Percentiles rank a stretch among this genome's conserved stretches.
Evolutionary conservation across 2,113 vertebrate genomes (phyloP).

Genomic region (Cathartes aura): DNA sequence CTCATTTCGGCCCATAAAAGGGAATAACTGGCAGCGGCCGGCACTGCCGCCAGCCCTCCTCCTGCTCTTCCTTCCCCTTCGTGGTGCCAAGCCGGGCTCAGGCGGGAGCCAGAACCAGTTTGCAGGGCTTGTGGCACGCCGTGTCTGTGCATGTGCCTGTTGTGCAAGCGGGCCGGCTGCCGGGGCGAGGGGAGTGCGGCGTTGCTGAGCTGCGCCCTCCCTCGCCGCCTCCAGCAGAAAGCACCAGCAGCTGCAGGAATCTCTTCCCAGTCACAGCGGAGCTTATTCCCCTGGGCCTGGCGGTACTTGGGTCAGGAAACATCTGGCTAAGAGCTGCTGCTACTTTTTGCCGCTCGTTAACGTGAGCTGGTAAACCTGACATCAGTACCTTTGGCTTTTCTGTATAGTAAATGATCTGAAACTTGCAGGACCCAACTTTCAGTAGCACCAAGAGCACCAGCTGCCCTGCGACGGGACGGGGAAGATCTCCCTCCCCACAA

Average conservation of each 20-base stretch:
- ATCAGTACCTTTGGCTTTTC: accelerated
- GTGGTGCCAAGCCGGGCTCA: neutral
- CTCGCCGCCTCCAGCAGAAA: neutral
- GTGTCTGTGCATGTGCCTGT: neutral
- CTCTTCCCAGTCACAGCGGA: accelerated
- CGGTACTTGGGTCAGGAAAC: accelerated
- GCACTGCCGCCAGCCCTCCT: neutral
- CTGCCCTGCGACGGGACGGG: accelerated
- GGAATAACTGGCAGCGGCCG: neutral
- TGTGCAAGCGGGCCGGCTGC: neutral
- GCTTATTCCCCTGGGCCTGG: neutral
- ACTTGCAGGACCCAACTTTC: neutral
- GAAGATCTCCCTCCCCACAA: neutral
- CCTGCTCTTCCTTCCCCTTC: neutral
- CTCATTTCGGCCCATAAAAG: neutral
- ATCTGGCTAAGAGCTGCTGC: neutral
- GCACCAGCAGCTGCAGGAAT: neutral
- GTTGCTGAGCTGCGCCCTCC: neutral
- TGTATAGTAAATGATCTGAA: accelerated
- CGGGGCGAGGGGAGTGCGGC: neutral
- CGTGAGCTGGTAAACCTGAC: neutral
- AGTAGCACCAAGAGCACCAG: neutral
- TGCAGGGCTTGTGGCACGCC: neutral
- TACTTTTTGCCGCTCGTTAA: accelerated
- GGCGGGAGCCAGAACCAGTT: neutral